These are phyloP conservation scores for Lucilia cuprina DNA, from an alignment of 1,140 invertebrate species.

Conservation along the genomic window DNA sequence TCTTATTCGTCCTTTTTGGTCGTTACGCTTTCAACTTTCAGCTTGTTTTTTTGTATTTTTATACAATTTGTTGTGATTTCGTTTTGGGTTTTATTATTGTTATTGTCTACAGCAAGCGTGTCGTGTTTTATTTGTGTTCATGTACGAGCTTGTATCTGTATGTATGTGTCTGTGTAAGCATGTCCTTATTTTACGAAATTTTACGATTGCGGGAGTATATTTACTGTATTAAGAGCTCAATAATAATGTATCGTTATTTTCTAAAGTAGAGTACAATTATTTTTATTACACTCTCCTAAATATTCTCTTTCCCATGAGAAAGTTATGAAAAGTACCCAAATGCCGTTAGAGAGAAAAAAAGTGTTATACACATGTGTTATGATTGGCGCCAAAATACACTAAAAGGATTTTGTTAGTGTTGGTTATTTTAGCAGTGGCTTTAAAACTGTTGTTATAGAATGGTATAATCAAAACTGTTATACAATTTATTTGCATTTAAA, in stretches of 20 bases:
- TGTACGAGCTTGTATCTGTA: neutral
- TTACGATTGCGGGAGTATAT: conserved; percentile 31
- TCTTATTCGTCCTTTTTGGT: conserved; percentile 30
- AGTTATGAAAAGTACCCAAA: neutral
- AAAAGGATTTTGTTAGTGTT: neutral
- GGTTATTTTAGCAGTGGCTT: neutral
- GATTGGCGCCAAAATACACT: conserved; percentile 29
- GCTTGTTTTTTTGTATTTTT: conserved; percentile 10
- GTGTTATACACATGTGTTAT: conserved; percentile 20
- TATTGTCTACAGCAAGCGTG: neutral
- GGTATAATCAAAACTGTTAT: neutral
- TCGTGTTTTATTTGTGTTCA: neutral
- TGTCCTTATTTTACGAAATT: conserved; percentile 24
- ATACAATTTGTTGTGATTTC: conserved; percentile 31
- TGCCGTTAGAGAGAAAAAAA: neutral
- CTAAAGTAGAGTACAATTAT: neutral
- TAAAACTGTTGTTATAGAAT: neutral
- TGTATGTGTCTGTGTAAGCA: neutral
- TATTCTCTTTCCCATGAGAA: neutral
- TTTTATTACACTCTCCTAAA: too few relatives aligned
- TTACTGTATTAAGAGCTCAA: neutral
- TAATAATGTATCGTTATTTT: neutral
- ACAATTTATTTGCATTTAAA: neutral
- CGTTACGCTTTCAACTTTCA: conserved; percentile 7
- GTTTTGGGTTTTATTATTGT: conserved; percentile 1